Evolutionary conservation across 1,140 invertebrate species (phyloP), one percentile per base, ranked within the genome.

Genomic region (Sitophilus oryzae): DNA sequence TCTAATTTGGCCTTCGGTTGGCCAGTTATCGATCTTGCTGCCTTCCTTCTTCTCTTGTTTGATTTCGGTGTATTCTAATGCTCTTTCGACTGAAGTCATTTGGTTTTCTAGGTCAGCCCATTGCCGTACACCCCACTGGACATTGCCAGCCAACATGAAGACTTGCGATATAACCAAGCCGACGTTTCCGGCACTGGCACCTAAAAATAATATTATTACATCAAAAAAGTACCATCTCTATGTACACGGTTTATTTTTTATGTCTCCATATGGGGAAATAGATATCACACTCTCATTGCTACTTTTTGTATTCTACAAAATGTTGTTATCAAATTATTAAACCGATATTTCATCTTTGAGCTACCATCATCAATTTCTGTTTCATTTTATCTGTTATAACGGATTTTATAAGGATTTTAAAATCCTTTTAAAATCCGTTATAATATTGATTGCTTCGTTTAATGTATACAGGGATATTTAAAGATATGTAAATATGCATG

Each of bases 51-150:
- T 44, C 16, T 56, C 54, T 11, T 43, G 54, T 35, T 49, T 38
- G 19, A 89, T 74, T 25, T 79, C 71, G 4, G 81, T 82, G 62
- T 89, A 90, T 65, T 89, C 86, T 44, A 86, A 64, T 0, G 84
- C 73, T 44, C 83, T 66, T 62, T 86, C 82, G 6, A 91, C 87
- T 18, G 82, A 89, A 1, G 88, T 92, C 88, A 93, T 93, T 68
- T 92, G 82, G 65, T 88, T 89, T 62, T 89, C 85, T 3, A 89
- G 71, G 64, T 90, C 85, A 0, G 91, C 87, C 20, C 86, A 89
- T 63, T 94, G 91, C 42, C 91, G 72, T 71, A 93, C 83, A 2
- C 85, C 88, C 83, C 85, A 92, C 65, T 92, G 89, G 44, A 91
- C 83, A 74, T 86, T 83, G 1, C 85, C 84, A 18, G 85, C 83